A percentile compares a stretch with the other conserved stretches of the same genome.
Evolutionary conservation across 2,888 invertebrate genomes (phyloP).

Genomic region (Dasypogon diadema): DNA sequence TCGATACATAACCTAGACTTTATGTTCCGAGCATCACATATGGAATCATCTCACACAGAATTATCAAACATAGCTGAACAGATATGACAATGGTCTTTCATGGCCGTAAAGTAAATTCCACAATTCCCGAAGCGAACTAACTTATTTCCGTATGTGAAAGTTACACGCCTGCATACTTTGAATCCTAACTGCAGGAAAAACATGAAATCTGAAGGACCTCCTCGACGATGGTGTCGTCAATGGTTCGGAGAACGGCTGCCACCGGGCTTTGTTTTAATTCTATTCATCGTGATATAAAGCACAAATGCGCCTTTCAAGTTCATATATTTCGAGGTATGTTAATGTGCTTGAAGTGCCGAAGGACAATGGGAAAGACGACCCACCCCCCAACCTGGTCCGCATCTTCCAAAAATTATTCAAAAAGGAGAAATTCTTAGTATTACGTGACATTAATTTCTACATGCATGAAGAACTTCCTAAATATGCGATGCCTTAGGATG

Average conservation of each 20-base stretch:
- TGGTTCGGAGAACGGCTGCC: background rate
- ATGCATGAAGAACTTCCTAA: constrained; percentile 51
- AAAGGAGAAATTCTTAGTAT: constrained; percentile 42
- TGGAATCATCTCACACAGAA: constrained; percentile 40
- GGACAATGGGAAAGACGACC: constrained; percentile 7
- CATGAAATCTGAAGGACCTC: constrained; percentile 45
- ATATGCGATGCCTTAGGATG: constrained; percentile 29
- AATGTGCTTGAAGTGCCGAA: constrained; percentile 16
- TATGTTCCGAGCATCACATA: background rate
- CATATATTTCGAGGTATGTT: constrained; percentile 48
- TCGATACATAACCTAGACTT: constrained; percentile 18
- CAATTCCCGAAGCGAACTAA: constrained; percentile 49
- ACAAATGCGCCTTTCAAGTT: constrained; percentile 30
- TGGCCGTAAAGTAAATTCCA: constrained; percentile 51
- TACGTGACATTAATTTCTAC: constrained; percentile 52
- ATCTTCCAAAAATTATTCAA: constrained; percentile 48
- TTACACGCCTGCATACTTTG: constrained; percentile 50
- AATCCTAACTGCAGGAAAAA: constrained; percentile 47
- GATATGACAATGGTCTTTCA: constrained; percentile 50
- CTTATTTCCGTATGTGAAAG: constrained; percentile 49
- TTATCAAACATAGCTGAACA: constrained; percentile 29
- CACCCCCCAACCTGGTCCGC: constrained; percentile 7
- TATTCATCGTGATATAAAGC: constrained; percentile 38
- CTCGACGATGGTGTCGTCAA: background rate
- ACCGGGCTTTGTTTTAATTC: constrained; percentile 44